Base-by-base conservation (phyloP, 1,140 invertebrate species). In the Drosophila parabipectinata region DNA sequence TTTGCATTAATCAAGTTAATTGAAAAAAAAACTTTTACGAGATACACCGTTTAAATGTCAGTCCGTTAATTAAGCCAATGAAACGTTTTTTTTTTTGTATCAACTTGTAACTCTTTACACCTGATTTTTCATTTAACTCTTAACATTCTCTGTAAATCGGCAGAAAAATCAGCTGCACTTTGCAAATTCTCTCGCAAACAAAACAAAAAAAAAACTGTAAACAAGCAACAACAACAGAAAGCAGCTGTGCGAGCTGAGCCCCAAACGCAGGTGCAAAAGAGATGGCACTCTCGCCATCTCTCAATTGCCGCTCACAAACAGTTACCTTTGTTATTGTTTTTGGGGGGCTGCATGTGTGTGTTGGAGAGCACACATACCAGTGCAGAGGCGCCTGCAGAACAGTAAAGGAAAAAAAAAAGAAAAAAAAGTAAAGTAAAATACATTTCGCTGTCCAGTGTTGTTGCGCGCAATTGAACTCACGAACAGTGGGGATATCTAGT, bases 391-490 rank as follows among this genome's bases (percentile, higher is more conserved):
- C 24, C 53, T 75, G 77, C 69, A 51, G 55, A 62, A 54, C 41
- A 37, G 41, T 44, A 44, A 63, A 26, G 55, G 30, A 66, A 72
- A 72, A 24, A 57, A 28, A 76, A 79, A 77, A 26, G 72, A 79
- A 77, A 37, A 80, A 77, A 52, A 79, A 84, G 56, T 72, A 82
- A 69, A 81, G 72, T 52, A 50, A 76, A 77, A 80, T 67, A 67
- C 58, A 83, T 74, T 71, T 75, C 72, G 62, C 61, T 57, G 58
- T 61, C 24, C n/a, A 18, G 7, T 32, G 48, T 63, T 78, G 57
- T 45, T 75, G 82, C 66, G 82, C 82, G 79, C 82, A 88, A 88
- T 88, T 87, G 71, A 82, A 82, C 82, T 56, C 12, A 48, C 15
- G 59, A 15, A 72, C 51, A 37, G 67, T 73, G 68, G 51, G 51